phyloP scores from a whole-genome alignment of 2,797 vertebrate genomes.

The Coregonus sp. region DNA sequence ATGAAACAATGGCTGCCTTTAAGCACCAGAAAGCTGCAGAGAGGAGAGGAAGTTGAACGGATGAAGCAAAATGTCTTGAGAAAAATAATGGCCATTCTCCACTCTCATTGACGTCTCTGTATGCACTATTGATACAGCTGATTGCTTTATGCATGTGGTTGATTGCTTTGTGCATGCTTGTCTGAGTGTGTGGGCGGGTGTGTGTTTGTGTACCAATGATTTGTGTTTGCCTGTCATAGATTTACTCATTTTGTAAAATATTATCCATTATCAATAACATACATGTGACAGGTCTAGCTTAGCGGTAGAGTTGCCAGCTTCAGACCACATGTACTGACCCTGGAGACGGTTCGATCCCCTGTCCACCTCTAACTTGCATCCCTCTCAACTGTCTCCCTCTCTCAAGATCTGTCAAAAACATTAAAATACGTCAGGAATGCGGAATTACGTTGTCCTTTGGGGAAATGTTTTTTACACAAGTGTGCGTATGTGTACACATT shows the following conservation, averaged over 20 bases:
- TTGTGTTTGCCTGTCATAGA: slow-evolving; percentile 2
- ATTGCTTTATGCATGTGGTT: slow-evolving; percentile 14
- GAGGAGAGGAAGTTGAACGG: not conserved
- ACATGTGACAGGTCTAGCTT: not conserved
- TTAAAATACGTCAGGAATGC: too few species aligned
- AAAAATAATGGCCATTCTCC: slow-evolving; percentile 4
- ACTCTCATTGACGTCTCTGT: slow-evolving; percentile 4
- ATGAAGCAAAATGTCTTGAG: slow-evolving; percentile 29
- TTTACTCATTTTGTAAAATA: slow-evolving; percentile 17
- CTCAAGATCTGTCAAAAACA: not conserved
- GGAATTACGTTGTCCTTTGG: too few species aligned
- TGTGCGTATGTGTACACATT: not conserved
- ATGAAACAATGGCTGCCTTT: slow-evolving; percentile 26
- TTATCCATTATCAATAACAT: slow-evolving; percentile 11
- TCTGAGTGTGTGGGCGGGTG: slow-evolving; percentile 17
- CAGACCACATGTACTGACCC: not conserved
- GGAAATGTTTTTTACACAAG: too few species aligned
- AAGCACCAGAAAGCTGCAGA: slow-evolving; percentile 9
- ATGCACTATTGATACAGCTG: not conserved
- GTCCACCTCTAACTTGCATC: not conserved
- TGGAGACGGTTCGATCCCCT: not conserved
- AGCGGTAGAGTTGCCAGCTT: not conserved
- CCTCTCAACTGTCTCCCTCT: not conserved
- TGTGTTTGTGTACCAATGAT: slow-evolving; percentile 21
- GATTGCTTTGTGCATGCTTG: slow-evolving; percentile 15